phyloP scores from a whole-genome alignment of 1,140 invertebrate genomes.

The Drosophila rufa region DNA sequence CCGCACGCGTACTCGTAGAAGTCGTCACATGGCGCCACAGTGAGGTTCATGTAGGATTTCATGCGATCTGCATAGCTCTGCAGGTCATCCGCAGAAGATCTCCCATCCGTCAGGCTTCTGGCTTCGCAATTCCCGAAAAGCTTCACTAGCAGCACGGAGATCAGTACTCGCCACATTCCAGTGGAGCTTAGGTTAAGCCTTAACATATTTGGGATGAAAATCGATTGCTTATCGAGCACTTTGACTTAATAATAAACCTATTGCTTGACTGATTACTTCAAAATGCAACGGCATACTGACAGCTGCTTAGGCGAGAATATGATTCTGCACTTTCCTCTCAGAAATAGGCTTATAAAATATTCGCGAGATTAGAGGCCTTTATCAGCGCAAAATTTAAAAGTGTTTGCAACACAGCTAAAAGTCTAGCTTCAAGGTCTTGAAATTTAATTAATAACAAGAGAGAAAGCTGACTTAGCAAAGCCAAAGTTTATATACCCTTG shows the following conservation, averaged over 20 bases:
- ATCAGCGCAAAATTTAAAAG: background rate
- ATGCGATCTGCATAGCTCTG: constrained; percentile 85
- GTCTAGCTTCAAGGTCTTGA: background rate
- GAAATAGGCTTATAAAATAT: background rate
- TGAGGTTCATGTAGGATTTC: constrained; percentile 86
- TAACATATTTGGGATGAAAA: background rate
- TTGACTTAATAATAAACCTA: background rate
- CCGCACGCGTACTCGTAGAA: constrained; percentile 90
- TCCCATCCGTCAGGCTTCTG: background rate
- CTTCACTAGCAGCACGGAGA: background rate
- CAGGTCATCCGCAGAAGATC: constrained; percentile 12
- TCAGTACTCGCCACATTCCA: background rate
- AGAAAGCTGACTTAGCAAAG: too few relatives aligned
- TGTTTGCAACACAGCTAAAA: background rate
- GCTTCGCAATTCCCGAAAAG: background rate
- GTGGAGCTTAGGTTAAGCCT: too few relatives aligned
- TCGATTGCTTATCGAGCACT: background rate
- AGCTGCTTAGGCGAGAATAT: background rate
- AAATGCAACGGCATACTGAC: background rate
- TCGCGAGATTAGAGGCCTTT: background rate
- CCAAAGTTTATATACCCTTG: too few relatives aligned
- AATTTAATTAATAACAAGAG: background rate
- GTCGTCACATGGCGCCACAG: constrained; percentile 89
- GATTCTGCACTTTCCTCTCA: background rate
- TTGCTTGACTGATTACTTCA: background rate